Percentiles rank a stretch among this genome's conserved stretches.
Evolutionary conservation across 2,888 invertebrate species (phyloP).

Genomic region (Apomyelois bistriatella): DNA sequence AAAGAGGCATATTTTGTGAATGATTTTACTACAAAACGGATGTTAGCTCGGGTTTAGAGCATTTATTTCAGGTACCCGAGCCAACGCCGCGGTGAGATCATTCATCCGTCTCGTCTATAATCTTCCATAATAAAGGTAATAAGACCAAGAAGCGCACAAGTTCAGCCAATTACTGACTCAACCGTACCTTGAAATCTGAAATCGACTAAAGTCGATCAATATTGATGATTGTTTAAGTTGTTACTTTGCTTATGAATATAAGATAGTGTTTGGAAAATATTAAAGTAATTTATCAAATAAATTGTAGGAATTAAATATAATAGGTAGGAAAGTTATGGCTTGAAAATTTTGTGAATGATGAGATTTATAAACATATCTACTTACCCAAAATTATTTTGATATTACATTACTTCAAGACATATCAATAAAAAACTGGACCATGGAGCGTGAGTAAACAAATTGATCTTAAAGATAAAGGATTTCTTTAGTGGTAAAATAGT

Average conservation of each 20-base stretch:
- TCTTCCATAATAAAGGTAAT: conserved; percentile 54
- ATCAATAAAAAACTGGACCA: too few relatives aligned
- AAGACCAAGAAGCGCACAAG: conserved; percentile 27
- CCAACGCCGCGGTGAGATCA: conserved; percentile 27
- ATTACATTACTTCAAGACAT: too few relatives aligned
- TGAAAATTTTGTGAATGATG: too few relatives aligned
- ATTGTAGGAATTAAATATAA: too few relatives aligned
- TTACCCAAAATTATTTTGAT: too few relatives aligned
- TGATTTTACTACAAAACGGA: neutral
- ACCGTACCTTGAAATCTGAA: conserved; percentile 30
- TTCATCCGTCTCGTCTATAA: conserved; percentile 40
- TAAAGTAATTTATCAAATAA: too few relatives aligned
- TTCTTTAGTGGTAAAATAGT: conserved; percentile 22
- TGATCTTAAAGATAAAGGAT: neutral
- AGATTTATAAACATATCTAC: too few relatives aligned
- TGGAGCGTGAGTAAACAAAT: neutral
- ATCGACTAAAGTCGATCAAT: conserved; percentile 22
- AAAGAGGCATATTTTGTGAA: too few relatives aligned
- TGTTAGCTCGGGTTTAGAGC: neutral
- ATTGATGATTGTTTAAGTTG: conserved; percentile 16
- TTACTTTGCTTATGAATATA: neutral
- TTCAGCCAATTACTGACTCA: conserved; percentile 39
- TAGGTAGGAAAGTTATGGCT: too few relatives aligned
- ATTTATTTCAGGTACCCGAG: conserved; percentile 7
- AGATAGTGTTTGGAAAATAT: neutral